A percentile compares a stretch with the other conserved stretches of the same genome.
phyloP scores from a whole-genome alignment of 2,888 invertebrate species.

The Halocaridina rubra region DNA sequence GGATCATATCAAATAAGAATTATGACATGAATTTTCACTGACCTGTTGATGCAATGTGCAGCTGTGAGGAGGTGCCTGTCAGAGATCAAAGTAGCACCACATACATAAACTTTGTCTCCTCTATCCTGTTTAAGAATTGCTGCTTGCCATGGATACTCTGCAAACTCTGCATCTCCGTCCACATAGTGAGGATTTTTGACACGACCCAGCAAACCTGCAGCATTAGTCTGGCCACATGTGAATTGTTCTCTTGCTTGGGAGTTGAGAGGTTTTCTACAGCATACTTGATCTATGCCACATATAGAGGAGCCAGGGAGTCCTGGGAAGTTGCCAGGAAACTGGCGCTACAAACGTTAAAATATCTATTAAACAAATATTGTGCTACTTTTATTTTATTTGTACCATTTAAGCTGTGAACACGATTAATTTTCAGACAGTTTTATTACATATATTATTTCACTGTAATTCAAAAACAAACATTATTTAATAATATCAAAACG shows the following conservation, averaged over 20 bases:
- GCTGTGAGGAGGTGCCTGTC: conserved; percentile 87
- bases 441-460: no score
- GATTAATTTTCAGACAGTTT: no score
- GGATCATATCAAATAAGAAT: no score
- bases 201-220: conserved; percentile 62
- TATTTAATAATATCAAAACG: neutral
- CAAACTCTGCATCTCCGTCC: conserved; percentile 93
- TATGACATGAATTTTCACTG: no score
- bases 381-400: no score
- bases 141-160: conserved; percentile 94
- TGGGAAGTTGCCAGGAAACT: conserved; percentile 18
- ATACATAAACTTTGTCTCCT: conserved; percentile 90
- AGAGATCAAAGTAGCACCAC: conserved; percentile 90
- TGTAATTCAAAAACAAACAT: no score
- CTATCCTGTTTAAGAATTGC: conserved; percentile 94
- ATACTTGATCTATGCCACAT: conserved; percentile 61
- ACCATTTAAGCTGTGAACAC: no score
- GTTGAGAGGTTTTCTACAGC: conserved; percentile 45
- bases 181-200: conserved; percentile 76
- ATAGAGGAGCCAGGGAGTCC: conserved; percentile 28
- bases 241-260: neutral
- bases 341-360: conserved; percentile 1
- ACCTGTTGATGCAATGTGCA: conserved; percentile 92
- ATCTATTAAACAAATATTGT: neutral
- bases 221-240: conserved; percentile 27